Evolutionary conservation across 37 sponge, comb jelly and placozoan species (phyloP).

Genomic region (Tethya wilhelma): DNA sequence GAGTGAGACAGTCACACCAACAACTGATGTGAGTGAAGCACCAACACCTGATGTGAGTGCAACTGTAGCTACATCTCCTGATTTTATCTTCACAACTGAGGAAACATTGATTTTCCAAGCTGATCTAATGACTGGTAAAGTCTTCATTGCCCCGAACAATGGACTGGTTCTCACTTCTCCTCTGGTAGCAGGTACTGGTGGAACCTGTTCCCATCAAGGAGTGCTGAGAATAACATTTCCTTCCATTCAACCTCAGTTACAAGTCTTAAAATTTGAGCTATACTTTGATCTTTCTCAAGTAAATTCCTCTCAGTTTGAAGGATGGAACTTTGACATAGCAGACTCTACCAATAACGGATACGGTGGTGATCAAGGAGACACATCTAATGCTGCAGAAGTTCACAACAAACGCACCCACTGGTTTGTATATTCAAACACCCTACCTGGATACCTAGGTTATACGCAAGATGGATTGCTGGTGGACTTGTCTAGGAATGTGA

Average conservation of each 20-base stretch:
- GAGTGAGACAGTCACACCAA: too few species aligned
- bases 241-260: neutral
- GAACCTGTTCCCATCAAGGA: slow-evolving; percentile 1
- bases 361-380: slow-evolving; percentile 21
- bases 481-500: neutral
- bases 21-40: too few species aligned
- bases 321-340: slow-evolving; percentile 23
- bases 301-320: neutral
- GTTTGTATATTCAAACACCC: slow-evolving; percentile 4
- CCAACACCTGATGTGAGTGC: too few species aligned
- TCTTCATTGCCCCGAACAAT: too few species aligned
- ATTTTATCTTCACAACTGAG: too few species aligned
- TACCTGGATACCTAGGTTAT: slow-evolving; percentile 19
- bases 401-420: slow-evolving; percentile 1
- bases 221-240: slow-evolving; percentile 12
- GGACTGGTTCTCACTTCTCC: too few species aligned
- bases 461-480: slow-evolving; percentile 4
- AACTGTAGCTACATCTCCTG: too few species aligned
- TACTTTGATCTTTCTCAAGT: neutral
- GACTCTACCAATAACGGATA: slow-evolving; percentile 22
- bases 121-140: too few species aligned
- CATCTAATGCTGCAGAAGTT: slow-evolving; percentile 47
- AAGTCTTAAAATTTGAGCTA: neutral
- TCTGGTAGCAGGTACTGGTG: neutral
- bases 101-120: too few species aligned